phyloP scores from a whole-genome alignment of 2,888 invertebrate genomes.

The Metacarcinus magister region DNA sequence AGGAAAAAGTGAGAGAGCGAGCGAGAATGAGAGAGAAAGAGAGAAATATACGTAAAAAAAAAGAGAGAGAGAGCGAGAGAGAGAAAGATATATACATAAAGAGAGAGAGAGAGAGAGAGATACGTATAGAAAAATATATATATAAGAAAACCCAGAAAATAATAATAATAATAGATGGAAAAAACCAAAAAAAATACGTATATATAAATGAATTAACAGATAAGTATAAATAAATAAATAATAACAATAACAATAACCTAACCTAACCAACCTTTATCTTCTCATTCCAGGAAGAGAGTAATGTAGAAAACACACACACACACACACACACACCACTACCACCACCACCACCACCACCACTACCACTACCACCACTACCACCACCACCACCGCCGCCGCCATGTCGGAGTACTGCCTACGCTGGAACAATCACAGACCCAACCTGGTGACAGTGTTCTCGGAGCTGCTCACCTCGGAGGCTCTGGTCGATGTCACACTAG shows the following conservation, averaged over 20 bases:
- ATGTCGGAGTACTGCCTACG: slow-evolving; percentile 91
- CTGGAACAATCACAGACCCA: slow-evolving; percentile 97
- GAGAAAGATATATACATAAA: too few relatives aligned
- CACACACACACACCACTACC: not conserved
- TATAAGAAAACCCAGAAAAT: too few relatives aligned
- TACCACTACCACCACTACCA: not conserved
- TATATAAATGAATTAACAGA: too few relatives aligned
- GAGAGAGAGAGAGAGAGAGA: too few relatives aligned
- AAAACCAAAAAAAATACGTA: too few relatives aligned
- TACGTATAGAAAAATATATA: not conserved
- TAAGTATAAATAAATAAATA: too few relatives aligned
- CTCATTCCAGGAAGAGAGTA: not conserved
- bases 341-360: not conserved
- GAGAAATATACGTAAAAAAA: too few relatives aligned
- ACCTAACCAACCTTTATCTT: not conserved
- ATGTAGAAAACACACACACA: not conserved
- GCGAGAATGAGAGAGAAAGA: too few relatives aligned
- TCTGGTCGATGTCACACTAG: slow-evolving; percentile 94
- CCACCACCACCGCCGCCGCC: slow-evolving; percentile 51
- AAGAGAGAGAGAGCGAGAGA: too few relatives aligned
- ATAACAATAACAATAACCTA: not conserved
- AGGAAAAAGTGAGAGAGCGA: too few relatives aligned
- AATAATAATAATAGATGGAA: too few relatives aligned
- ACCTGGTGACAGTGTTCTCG: slow-evolving; percentile 95
- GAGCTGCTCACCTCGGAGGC: slow-evolving; percentile 92